phyloP scores from a whole-genome alignment of 2,113 vertebrate species.

The Brachypodius melanocephalos region DNA sequence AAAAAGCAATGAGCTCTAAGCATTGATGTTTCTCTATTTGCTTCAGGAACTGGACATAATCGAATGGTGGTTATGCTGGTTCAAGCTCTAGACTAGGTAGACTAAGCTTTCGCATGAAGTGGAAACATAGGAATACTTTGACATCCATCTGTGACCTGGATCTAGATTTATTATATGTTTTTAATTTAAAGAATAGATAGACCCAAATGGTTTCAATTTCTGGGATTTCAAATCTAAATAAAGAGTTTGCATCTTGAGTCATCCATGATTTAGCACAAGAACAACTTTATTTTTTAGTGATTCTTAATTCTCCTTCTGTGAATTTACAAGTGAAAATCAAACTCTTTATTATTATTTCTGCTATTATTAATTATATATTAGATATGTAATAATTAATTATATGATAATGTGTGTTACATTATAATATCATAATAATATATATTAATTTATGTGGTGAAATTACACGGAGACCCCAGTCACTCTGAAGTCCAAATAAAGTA shows the following conservation, averaged over 20 bases:
- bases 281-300: background rate
- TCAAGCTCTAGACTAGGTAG: background rate
- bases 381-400: background rate
- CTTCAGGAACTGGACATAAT: background rate
- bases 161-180: background rate
- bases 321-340: background rate
- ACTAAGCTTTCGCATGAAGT: background rate
- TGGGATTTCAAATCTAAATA: background rate
- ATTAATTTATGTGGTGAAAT: background rate
- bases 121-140: background rate
- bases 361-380: background rate
- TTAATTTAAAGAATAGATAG: background rate
- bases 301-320: background rate
- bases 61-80: background rate
- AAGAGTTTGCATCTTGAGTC: background rate
- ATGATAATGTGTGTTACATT: background rate
- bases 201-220: background rate
- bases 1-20: background rate
- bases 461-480: background rate
- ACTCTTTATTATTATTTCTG: background rate
- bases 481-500: background rate
- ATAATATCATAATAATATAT: background rate
- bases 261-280: background rate
- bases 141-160: background rate
- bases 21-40: background rate